phyloP scores from a whole-genome alignment of 2,113 vertebrate species.

The Tachuris rubrigastra region DNA sequence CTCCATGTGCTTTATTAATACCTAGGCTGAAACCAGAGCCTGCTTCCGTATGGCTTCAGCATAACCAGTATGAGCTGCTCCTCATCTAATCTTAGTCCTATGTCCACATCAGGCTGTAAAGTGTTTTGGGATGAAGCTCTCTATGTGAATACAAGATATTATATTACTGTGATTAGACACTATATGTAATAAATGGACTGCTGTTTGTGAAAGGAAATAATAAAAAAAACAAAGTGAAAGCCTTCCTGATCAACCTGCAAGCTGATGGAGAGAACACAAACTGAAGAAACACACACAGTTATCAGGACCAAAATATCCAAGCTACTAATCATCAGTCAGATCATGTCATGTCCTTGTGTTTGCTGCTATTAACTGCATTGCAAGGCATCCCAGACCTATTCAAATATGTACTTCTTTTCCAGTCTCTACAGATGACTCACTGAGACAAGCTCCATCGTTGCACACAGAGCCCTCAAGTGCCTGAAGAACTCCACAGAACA shows the following conservation, averaged over 20 bases:
- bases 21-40: neutral
- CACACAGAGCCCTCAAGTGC: neutral
- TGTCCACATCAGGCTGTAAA: neutral
- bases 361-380: constrained; percentile 22
- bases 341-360: neutral
- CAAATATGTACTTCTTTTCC: neutral
- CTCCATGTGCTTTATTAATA: neutral
- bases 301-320: constrained; percentile 3
- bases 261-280: neutral
- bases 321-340: constrained; percentile 1
- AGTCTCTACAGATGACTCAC: constrained; percentile 5
- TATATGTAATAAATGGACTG: neutral
- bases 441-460: constrained; percentile 15
- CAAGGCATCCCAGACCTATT: constrained; percentile 3
- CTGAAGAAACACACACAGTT: neutral
- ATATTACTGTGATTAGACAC: neutral
- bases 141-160: neutral
- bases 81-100: neutral
- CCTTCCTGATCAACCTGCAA: neutral
- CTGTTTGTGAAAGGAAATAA: neutral
- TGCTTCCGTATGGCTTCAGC: too few species aligned
- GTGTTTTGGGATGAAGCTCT: neutral
- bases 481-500: constrained; percentile 9
- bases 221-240: neutral
- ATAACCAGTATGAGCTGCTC: neutral